Conservation (phyloP, 2,113 vertebrate species). For the Strix uralensis region DNA sequence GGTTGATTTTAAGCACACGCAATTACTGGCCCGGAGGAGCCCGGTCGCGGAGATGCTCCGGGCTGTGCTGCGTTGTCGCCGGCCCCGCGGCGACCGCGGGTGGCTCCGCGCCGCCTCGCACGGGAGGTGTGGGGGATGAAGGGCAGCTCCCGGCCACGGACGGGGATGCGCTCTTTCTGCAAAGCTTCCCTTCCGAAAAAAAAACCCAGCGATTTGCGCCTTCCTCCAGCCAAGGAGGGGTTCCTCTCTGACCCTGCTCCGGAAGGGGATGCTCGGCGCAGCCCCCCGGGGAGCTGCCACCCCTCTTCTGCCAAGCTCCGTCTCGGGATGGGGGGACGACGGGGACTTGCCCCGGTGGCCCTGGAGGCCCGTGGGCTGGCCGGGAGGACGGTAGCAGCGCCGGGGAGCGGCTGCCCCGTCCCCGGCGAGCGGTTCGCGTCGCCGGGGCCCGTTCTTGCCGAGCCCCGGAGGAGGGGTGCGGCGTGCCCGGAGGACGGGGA, state of each 20-base stretch:
- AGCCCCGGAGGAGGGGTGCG: background rate
- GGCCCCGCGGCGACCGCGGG: background rate
- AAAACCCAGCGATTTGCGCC: background rate
- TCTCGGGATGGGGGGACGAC: background rate
- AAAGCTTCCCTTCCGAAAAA: background rate
- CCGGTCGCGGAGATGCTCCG: constrained; percentile 6
- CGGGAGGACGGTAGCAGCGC: background rate
- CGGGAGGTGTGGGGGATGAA: background rate
- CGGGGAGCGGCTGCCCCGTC: background rate
- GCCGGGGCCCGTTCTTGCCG: background rate
- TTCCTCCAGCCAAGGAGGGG: background rate
- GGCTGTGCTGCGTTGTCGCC: background rate
- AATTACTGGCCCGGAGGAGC: constrained; percentile 12
- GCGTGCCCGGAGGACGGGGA: background rate
- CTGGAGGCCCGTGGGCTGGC: background rate
- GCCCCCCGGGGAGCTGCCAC: background rate
- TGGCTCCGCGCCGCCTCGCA: background rate
- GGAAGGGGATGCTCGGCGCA: background rate
- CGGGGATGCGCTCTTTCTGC: background rate
- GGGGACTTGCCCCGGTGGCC: background rate
- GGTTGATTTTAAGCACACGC: constrained; percentile 33
- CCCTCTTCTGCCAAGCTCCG: background rate
- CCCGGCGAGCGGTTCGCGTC: background rate
- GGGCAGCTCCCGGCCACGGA: background rate
- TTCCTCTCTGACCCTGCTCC: background rate